Evolutionary conservation across 2,797 vertebrate species (phyloP), one percentile per base, ranked within the genome.

Genomic region (Pyrocephalus nanus): DNA sequence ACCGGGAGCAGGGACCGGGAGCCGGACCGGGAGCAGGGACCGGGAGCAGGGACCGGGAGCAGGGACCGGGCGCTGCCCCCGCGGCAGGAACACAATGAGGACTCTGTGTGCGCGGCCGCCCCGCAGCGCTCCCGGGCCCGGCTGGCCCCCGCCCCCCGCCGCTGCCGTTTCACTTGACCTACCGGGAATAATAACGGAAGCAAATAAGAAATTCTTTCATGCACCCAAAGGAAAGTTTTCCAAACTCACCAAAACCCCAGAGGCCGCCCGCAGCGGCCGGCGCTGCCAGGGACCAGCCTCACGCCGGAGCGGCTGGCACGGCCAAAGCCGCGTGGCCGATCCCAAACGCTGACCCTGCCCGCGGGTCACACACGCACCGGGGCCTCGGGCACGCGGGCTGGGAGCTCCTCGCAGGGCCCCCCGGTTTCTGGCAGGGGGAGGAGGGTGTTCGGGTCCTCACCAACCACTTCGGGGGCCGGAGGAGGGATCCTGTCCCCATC

Each of bases 91-190:
- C 92, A 97, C 97, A 97, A 97, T 95, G 94, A 54, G 60, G 42
- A 23, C 90, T 95, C 95, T 97, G 96, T 98, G 38, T 72, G 82
- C 8, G 15, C 17, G 25, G 67, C 72, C 3, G n/a, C 71, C 88
- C 86, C 29, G 32, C 90, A 86, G 95, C 8, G 16, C 66, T 82
- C 15, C 79, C 57, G 45, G 57, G 61, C 65, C 34, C 62, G 66
- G 61, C 88, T 32, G 12, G 89, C 65, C 60, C 83, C 71, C 84
- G 23, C 84, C 89, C 83, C 94, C 80, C n/a, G 22, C 91, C 42
- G 25, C 84, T 60, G 51, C 95, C 66, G 90, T 96, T 96, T 94
- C 94, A 90, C 86, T 94, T 97, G 96, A 96, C 97, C 96, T 97
- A 88, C 94, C 66, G 86, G 91, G 95, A 97, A 97, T 95, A 96